Percentiles rank a stretch among this genome's conserved stretches.
Conservation (phyloP, 2,888 invertebrate genomes). For the Thera britannica region DNA sequence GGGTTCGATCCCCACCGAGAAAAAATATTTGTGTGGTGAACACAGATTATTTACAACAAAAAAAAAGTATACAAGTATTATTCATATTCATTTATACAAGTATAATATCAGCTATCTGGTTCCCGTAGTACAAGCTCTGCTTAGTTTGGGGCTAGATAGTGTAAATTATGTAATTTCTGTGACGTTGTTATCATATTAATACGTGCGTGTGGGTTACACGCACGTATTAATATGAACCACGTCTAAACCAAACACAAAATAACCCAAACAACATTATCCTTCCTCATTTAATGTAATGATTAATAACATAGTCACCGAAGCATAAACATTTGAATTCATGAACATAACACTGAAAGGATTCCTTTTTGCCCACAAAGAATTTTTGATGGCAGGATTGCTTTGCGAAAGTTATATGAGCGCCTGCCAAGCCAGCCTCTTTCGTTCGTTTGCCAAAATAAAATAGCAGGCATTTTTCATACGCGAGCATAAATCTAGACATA, state of each 20-base stretch:
- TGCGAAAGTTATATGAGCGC: constrained; percentile 32
- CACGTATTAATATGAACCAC: no score
- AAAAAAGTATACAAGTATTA: no score
- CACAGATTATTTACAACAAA: no score
- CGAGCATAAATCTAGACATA: constrained; percentile 24
- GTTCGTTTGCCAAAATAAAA: constrained; percentile 37
- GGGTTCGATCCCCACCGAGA: no score
- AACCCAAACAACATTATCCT: background rate
- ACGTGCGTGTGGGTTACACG: no score
- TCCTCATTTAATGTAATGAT: constrained; percentile 12
- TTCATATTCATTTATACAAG: no score
- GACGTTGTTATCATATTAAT: no score
- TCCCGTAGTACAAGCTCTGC: no score
- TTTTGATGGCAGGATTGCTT: constrained; percentile 17
- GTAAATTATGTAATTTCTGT: no score
- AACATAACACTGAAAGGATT: constrained; percentile 20
- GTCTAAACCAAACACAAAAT: background rate
- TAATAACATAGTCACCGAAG: constrained; percentile 6
- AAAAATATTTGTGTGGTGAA: no score
- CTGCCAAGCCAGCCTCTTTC: constrained; percentile 29
- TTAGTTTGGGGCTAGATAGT: no score
- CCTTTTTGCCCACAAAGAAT: constrained; percentile 25
- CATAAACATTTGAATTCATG: constrained; percentile 33
- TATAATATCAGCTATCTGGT: no score
- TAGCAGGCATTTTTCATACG: constrained; percentile 30